Evolutionary conservation across 2,888 invertebrate genomes (phyloP).

Genomic region (Agonopterix subpropinquella): DNA sequence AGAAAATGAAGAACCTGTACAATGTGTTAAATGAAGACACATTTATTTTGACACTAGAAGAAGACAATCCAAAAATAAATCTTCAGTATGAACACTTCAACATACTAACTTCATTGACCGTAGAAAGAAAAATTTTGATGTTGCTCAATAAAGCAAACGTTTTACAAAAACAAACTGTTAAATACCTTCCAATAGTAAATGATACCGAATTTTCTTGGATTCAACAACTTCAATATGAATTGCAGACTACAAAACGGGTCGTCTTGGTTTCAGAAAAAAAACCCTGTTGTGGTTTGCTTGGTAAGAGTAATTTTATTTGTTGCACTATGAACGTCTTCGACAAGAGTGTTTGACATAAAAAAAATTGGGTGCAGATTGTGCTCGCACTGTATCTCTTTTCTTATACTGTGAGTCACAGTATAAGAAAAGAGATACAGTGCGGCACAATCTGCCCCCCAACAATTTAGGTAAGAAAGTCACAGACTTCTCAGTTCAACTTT

Average conservation of each 20-base stretch:
- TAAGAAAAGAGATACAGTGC: too few species aligned
- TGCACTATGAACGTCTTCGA: too few species aligned
- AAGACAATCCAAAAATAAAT: constrained; percentile 22
- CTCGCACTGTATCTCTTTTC: too few species aligned
- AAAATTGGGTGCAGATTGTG: too few species aligned
- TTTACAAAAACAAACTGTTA: constrained; percentile 17
- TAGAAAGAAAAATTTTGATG: constrained; percentile 29
- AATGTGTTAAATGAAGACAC: constrained; percentile 21
- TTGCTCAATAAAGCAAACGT: constrained; percentile 27
- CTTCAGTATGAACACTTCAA: constrained; percentile 25
- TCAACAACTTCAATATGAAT: constrained; percentile 26
- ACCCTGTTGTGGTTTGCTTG: constrained; percentile 36
- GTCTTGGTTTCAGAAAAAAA: constrained; percentile 38
- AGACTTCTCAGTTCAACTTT: too few species aligned
- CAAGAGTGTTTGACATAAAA: too few species aligned
- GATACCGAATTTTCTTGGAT: constrained; percentile 41
- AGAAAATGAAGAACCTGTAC: constrained; percentile 33
- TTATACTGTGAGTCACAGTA: too few species aligned
- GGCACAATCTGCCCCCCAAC: too few species aligned
- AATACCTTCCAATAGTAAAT: constrained; percentile 29
- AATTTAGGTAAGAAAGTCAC: too few species aligned
- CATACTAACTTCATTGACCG: constrained; percentile 31
- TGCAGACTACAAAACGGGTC: constrained; percentile 30
- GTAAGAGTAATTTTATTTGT: constrained; percentile 18
- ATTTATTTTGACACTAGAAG: constrained; percentile 35